A percentile compares a stretch with the other conserved stretches of the same genome.
phyloP scores from a whole-genome alignment of 2,888 invertebrate genomes.

The Cyclophora punctaria region DNA sequence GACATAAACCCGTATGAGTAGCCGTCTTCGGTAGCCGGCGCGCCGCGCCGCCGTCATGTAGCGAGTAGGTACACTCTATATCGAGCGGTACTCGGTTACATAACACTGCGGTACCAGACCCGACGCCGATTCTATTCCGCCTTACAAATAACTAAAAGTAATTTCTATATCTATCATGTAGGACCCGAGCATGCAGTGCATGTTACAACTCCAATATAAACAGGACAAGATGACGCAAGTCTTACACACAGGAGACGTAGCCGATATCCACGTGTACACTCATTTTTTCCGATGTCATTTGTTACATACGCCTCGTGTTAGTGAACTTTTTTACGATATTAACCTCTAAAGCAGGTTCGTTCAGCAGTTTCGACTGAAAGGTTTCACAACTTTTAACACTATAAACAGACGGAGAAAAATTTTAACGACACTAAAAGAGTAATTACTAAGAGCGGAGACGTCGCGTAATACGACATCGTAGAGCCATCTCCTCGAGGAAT shows the following conservation, averaged over 20 bases:
- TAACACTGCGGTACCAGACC: conserved; percentile 64
- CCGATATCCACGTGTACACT: neutral
- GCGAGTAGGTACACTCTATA: conserved; percentile 39
- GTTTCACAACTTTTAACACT: neutral
- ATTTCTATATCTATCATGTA: conserved; percentile 3
- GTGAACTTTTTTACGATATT: too few species aligned
- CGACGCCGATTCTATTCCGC: conserved; percentile 36
- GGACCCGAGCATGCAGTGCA: conserved; percentile 1
- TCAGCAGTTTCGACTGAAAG: too few species aligned
- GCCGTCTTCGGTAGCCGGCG: conserved; percentile 32
- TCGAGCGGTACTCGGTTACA: conserved; percentile 58
- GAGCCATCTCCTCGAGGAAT: conserved; percentile 34
- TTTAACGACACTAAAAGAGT: too few species aligned
- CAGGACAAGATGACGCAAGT: neutral
- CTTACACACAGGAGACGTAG: neutral
- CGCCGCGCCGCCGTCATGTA: conserved; percentile 29
- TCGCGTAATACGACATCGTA: conserved; percentile 39
- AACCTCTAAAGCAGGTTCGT: too few species aligned
- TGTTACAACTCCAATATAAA: neutral
- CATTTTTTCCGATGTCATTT: too few species aligned
- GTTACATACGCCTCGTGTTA: too few species aligned
- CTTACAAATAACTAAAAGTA: conserved; percentile 30
- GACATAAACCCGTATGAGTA: conserved; percentile 32
- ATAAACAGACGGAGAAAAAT: too few species aligned
- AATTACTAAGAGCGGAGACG: conserved; percentile 1